Evolutionary conservation across 1,140 invertebrate species (phyloP).

Genomic region (Tachypleus tridentatus): DNA sequence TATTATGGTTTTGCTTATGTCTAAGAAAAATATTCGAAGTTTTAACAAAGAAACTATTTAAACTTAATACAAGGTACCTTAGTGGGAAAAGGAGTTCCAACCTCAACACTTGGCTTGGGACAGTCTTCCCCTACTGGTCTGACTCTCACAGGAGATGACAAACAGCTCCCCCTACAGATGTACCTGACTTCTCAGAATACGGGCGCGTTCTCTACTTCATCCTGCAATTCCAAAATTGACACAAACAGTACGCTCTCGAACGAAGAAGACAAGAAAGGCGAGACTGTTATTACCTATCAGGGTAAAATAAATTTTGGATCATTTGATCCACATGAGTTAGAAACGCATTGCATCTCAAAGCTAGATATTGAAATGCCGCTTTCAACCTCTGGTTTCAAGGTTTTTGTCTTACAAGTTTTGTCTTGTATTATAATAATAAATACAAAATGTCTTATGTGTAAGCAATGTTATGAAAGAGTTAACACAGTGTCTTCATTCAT

Average conservation of each 20-base stretch:
- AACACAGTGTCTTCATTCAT: neutral
- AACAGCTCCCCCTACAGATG: too few relatives aligned
- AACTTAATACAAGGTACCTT: too few relatives aligned
- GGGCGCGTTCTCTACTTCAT: too few relatives aligned
- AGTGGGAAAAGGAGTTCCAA: too few relatives aligned
- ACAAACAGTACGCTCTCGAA: conserved; percentile 10
- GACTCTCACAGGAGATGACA: too few relatives aligned
- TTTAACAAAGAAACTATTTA: too few relatives aligned
- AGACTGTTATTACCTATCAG: conserved; percentile 12
- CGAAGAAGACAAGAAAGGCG: conserved; percentile 20
- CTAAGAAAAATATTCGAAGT: too few relatives aligned
- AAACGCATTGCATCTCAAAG: neutral
- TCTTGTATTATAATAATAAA: neutral
- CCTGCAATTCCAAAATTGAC: conserved; percentile 1
- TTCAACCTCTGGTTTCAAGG: too few relatives aligned
- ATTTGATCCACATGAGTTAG: neutral
- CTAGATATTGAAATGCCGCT: neutral
- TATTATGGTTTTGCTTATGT: too few relatives aligned
- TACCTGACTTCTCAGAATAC: too few relatives aligned
- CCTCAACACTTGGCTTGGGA: too few relatives aligned
- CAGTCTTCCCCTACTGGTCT: too few relatives aligned
- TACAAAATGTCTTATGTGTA: neutral
- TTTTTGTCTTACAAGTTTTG: conserved; percentile 2
- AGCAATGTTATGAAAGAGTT: neutral
- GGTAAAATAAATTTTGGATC: conserved; percentile 2